These are phyloP conservation scores for Archocentrus centrarchus DNA, from an alignment of 2,113 vertebrate species.

Conservation along the genomic window DNA sequence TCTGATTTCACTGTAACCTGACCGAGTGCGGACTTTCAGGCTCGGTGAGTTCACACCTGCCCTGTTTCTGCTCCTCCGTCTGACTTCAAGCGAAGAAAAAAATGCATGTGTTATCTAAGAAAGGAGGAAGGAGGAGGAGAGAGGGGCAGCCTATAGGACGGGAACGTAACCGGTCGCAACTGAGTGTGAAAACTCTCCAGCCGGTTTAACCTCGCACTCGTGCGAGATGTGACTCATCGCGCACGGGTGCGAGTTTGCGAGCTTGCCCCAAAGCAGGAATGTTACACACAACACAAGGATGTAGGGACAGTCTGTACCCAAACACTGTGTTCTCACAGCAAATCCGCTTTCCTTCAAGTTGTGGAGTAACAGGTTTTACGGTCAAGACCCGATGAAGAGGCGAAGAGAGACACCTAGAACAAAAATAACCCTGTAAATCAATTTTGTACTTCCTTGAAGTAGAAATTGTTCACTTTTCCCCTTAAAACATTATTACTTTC, in stretches of 20 bases:
- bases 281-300: conserved; percentile 54
- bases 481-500: not conserved
- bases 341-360: not conserved
- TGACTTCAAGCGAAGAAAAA: conserved; percentile 11
- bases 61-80: conserved; percentile 6
- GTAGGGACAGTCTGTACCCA: conserved; percentile 70
- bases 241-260: conserved; percentile 11
- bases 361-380: not conserved
- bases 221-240: conserved; percentile 77
- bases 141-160: conserved; percentile 24
- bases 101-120: conserved; percentile 49
- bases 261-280: conserved; percentile 64
- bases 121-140: conserved; percentile 29
- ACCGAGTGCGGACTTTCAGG: conserved; percentile 31
- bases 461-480: not conserved
- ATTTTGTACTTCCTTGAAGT: not conserved
- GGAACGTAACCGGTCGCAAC: conserved; percentile 59
- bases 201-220: conserved; percentile 71
- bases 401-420: not conserved
- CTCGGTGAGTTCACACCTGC: conserved; percentile 25
- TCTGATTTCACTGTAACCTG: conserved; percentile 45
- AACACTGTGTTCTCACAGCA: conserved; percentile 66
- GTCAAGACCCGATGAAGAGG: not conserved
- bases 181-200: conserved; percentile 63
- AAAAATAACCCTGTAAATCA: not conserved